Base-by-base conservation (phyloP, 2,888 invertebrate species). In the Scrobipalpa costella region DNA sequence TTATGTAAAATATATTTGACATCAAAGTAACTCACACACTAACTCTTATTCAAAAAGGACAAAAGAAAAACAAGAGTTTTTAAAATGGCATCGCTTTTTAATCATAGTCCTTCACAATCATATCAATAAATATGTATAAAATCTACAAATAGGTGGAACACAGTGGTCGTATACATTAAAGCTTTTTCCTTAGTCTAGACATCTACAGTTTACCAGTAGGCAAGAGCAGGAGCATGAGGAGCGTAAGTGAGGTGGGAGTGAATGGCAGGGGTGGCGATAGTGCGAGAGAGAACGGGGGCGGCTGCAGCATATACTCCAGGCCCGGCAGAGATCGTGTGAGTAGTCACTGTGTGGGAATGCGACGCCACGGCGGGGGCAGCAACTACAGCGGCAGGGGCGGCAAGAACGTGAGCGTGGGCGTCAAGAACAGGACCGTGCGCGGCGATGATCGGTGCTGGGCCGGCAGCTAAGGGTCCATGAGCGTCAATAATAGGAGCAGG, bases 251-350 rank as follows among this genome's bases (percentile, higher is more conserved):
- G 33, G 27, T 57, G 36, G n/a, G 59, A 2, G 3, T 19, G 8
- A 21, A 17, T 13, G 17, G 44, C 19, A 15, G 69, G 61, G 34
- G 71, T 68, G n/a, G 81, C 78, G 64, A 33, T 49, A 50, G 17
- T 50, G 19, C 50, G 50, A 1, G 50, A 77, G 15, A 65, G 0
- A 68, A 68, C 15, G 66, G 62, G 62, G 66, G 70, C 57, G 6
- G 55, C 55, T 13, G 57, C 57, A 47, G 78, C 80, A 7, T 73
- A 70, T 1, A 73, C 71, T 3, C 71, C 71, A 15, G 74, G 74
- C 5, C 73, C 69, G 57, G 71, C 67, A 47, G 70, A 71, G 5
- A 50, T 21, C 2, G 50, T 50, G 19, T 55, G 55, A 2, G 55
- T 55, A 1, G 7, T 34, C 2, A 55, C 55, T 9, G 73, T 71